phyloP scores from a whole-genome alignment of 2,113 vertebrate genomes.

The Sinocyclocheilus rhinocerous region DNA sequence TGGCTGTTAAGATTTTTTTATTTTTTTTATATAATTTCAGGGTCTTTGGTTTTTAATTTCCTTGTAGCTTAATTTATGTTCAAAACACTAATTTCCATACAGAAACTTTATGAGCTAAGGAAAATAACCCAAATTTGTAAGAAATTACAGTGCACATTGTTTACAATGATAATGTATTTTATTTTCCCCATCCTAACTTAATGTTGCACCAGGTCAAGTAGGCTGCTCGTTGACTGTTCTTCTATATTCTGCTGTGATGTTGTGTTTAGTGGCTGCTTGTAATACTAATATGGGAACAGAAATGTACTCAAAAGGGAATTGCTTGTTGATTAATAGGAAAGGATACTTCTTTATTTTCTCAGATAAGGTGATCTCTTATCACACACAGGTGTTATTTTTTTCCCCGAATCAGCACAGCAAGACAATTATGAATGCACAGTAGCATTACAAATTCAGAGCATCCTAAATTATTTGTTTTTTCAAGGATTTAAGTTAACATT shows the following conservation, averaged over 20 bases:
- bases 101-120: not conserved
- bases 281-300: not conserved
- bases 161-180: not conserved
- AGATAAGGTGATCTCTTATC: not conserved
- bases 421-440: not conserved
- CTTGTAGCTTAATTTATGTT: not conserved
- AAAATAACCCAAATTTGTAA: not conserved
- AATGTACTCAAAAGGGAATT: not conserved
- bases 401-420: not conserved
- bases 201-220: conserved; percentile 13
- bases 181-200: not conserved
- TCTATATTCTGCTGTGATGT: not conserved
- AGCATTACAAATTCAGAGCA: not conserved
- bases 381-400: not conserved
- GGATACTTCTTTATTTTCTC: not conserved
- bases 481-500: not conserved
- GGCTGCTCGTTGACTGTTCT: not conserved
- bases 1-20: no score
- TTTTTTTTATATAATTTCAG: not conserved
- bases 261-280: conserved; percentile 11
- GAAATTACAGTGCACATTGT: not conserved
- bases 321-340: not conserved
- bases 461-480: not conserved
- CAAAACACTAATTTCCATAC: conserved; percentile 23
- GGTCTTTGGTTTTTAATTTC: not conserved